Conservation (phyloP, 2,113 vertebrate species). For the Melanotaenia duboulayi region DNA sequence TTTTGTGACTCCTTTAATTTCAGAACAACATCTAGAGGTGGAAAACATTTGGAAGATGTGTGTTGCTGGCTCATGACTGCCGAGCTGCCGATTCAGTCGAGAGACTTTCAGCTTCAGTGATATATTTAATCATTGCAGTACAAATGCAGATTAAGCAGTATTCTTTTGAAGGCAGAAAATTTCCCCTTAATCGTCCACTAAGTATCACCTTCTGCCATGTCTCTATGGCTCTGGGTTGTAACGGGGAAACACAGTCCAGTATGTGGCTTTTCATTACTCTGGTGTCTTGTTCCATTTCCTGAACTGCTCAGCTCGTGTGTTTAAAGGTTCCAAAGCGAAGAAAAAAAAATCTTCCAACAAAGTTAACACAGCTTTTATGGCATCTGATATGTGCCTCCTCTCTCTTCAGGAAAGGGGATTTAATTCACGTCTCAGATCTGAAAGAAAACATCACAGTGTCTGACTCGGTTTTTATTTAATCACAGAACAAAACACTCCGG, state of each 20-base stretch:
- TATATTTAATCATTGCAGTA: not conserved
- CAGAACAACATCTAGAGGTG: too few species aligned
- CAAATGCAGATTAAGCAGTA: not conserved
- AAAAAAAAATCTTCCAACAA: conserved; percentile 25
- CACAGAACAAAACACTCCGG: conserved; percentile 33
- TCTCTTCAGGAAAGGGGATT: conserved; percentile 32
- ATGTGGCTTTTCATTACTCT: not conserved
- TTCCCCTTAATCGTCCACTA: not conserved
- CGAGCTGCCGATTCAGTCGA: too few species aligned
- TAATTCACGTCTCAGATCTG: conserved; percentile 36
- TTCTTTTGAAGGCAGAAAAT: not conserved
- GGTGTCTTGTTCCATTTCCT: conserved; percentile 47
- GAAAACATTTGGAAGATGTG: too few species aligned
- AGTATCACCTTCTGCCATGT: not conserved
- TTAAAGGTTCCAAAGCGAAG: conserved; percentile 33
- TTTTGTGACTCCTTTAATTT: too few species aligned
- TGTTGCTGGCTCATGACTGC: too few species aligned
- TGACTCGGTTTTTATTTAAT: conserved; percentile 23
- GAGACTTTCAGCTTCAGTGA: too few species aligned
- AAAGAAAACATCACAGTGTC: conserved; percentile 42
- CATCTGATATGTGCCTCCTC: conserved; percentile 47
- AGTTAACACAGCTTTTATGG: conserved; percentile 41
- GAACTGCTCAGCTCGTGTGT: not conserved
- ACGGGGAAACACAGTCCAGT: not conserved
- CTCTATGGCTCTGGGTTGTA: not conserved